phyloP scores from a whole-genome alignment of 2,888 invertebrate species.

The Stramonita haemastoma region DNA sequence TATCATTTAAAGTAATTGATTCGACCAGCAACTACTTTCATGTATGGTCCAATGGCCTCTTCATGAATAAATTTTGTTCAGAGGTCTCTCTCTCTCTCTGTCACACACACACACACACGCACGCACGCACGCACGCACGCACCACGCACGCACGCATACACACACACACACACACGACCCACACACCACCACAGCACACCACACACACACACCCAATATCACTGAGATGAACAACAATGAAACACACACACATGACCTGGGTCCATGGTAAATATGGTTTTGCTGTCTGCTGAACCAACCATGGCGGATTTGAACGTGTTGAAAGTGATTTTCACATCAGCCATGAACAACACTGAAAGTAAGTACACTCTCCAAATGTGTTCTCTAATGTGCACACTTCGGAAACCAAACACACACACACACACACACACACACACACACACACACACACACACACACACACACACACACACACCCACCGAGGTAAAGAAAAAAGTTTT shows the following conservation, averaged over 20 bases:
- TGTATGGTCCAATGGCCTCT: too few species aligned
- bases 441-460: neutral
- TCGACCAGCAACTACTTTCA: too few species aligned
- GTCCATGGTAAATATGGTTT: slow-evolving; percentile 73
- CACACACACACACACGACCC: neutral
- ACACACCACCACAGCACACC: neutral
- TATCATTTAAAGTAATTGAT: too few species aligned
- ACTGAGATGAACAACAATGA: neutral
- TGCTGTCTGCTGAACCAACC: slow-evolving; percentile 71
- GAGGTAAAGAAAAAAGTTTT: too few species aligned
- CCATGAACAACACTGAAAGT: slow-evolving; percentile 71
- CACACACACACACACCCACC: too few species aligned
- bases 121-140: neutral
- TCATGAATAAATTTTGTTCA: too few species aligned
- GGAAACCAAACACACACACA: neutral
- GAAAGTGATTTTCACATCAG: slow-evolving; percentile 72
- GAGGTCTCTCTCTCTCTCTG: too few species aligned
- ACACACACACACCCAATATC: neutral
- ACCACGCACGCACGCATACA: neutral
- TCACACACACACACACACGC: neutral
- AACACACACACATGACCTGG: slow-evolving; percentile 64
- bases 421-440: neutral
- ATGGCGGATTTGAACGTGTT: slow-evolving; percentile 72
- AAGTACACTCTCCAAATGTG: slow-evolving; percentile 33
- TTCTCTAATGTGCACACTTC: slow-evolving; percentile 18